These are phyloP conservation scores for Edolisoma coerulescens DNA, from an alignment of 2,113 vertebrate species.

Conservation along the genomic window DNA sequence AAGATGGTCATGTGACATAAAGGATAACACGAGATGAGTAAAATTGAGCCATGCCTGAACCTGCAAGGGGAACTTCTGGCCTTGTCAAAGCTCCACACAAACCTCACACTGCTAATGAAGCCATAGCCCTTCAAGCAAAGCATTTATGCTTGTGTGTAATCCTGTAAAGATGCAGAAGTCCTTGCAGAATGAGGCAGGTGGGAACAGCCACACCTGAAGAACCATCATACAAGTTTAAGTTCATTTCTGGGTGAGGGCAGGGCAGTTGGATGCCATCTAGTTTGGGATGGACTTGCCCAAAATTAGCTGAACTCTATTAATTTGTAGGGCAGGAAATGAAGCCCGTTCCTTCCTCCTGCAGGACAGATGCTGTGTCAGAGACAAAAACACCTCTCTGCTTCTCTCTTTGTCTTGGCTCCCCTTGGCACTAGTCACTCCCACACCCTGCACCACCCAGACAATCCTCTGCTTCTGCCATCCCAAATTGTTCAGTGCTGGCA, in stretches of 20 bases:
- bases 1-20: background rate
- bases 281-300: background rate
- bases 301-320: background rate
- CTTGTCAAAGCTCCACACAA: background rate
- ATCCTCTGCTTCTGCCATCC: background rate
- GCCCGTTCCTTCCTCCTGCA: background rate
- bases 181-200: background rate
- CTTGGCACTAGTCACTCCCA: background rate
- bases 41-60: background rate
- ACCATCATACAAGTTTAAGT: background rate
- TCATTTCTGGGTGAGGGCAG: background rate
- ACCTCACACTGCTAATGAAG: background rate
- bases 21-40: background rate
- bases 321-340: background rate
- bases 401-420: background rate
- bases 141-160: background rate
- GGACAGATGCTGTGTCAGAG: background rate
- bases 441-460: background rate
- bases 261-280: background rate
- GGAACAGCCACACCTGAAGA: background rate
- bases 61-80: background rate
- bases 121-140: accelerated
- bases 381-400: background rate
- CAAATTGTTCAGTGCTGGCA: background rate
- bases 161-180: background rate